Conservation (phyloP, 2,797 vertebrate species). For the Valencia hispanica region DNA sequence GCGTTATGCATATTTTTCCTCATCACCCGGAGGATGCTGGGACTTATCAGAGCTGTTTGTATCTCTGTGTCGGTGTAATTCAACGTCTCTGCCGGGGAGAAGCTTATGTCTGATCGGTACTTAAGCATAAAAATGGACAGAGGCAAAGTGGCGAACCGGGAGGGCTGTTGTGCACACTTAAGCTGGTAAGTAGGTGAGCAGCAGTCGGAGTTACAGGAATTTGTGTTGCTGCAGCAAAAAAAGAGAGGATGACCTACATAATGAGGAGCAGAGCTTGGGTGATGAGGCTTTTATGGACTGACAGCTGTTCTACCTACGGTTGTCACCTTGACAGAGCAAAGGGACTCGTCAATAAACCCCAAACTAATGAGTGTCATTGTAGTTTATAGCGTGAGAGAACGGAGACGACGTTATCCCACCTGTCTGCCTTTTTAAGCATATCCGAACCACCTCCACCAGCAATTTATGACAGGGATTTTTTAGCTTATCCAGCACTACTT, state of each 20-base stretch:
- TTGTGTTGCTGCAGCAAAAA: conserved; percentile 43
- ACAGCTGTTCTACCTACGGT: conserved; percentile 76
- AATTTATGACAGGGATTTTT: conserved; percentile 65
- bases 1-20: conserved; percentile 68
- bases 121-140: conserved; percentile 57
- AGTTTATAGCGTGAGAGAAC: conserved; percentile 64
- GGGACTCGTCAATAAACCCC: conserved; percentile 70
- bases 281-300: conserved; percentile 77
- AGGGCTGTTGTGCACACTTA: conserved; percentile 16
- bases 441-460: conserved; percentile 43
- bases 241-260: conserved; percentile 72
- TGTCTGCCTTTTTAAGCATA: conserved; percentile 59
- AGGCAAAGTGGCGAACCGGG: conserved; percentile 10
- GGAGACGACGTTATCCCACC: conserved; percentile 49
- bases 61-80: conserved; percentile 32
- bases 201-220: conserved; percentile 29
- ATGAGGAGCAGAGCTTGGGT: conserved; percentile 63
- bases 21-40: conserved; percentile 52
- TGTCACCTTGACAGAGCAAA: conserved; percentile 75
- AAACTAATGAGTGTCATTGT: conserved; percentile 73
- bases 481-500: conserved; percentile 66
- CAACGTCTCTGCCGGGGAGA: conserved; percentile 31
- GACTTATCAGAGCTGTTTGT: conserved; percentile 53
- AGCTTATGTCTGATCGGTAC: conserved; percentile 42
- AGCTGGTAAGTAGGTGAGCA: conserved; percentile 55